A percentile compares a stretch with the other conserved stretches of the same genome.
phyloP scores from a whole-genome alignment of 2,888 invertebrate genomes.

The Eilema depressum region DNA sequence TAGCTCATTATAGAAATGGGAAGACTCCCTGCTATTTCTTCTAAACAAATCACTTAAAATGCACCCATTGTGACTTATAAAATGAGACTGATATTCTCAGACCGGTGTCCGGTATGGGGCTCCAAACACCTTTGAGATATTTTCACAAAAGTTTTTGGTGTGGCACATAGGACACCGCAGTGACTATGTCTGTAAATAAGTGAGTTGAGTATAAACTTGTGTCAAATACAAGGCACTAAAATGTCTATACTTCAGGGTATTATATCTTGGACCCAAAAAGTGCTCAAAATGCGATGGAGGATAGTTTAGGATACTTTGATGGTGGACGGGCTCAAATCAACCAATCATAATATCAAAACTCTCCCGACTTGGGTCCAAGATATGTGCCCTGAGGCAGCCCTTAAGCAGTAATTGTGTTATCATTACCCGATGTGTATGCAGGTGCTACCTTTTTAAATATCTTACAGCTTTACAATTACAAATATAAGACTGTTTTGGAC shows the following conservation, averaged over 20 bases:
- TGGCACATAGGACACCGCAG: background rate
- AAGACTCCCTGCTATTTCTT: background rate
- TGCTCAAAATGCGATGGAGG: no score
- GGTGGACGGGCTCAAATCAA: no score
- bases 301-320: no score
- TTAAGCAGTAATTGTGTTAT: background rate
- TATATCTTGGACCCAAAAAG: no score
- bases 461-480: slow-evolving; percentile 29
- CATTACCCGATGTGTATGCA: slow-evolving; percentile 16
- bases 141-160: background rate
- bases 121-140: background rate
- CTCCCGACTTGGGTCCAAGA: no score
- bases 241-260: no score
- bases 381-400: background rate
- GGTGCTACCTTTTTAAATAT: slow-evolving; percentile 35
- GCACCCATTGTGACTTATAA: background rate
- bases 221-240: background rate
- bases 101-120: background rate
- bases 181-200: background rate
- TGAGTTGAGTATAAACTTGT: background rate
- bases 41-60: background rate
- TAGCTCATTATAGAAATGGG: background rate
- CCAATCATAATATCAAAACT: no score
- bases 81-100: background rate
- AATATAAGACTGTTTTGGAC: slow-evolving; percentile 54